Base-by-base conservation (phyloP, 2,797 vertebrate genomes). In the Momotus momota region DNA sequence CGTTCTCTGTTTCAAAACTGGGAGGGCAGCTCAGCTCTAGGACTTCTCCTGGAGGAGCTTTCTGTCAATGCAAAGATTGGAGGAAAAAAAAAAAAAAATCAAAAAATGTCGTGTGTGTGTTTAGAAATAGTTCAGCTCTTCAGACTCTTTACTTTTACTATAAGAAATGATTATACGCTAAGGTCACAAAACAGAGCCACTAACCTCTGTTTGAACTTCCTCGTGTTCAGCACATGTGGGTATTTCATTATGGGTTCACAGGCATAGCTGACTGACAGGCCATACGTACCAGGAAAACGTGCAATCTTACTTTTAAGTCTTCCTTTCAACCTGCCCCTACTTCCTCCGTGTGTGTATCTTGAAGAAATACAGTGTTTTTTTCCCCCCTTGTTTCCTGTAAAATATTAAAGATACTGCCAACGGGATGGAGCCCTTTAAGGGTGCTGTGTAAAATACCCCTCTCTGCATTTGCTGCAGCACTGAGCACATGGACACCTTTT, bases 131-230 rank as follows among this genome's bases (percentile, higher is more conserved):
- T 88, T 87, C n/a, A 38, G 40, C 19, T 73, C 62, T 83, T 81
- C 70, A 75, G 85, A 78, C 60, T 88, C 90, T 75, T 94, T 3
- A 41, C 84, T 95, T 92, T 96, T 92, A 84, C 93, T 95, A 7
- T 62, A 86, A 77, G 90, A 45, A 64, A 66, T 81, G 41, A 86
- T 95, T 92, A 72, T 86, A 94, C 61, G 41, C 75, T 94, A 80
- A 94, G 89, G 89, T 88, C 94, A 65, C 90, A 90, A 85, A 90
- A 69, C 84, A 85, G 91, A 94, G 81, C 70, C 72, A 54, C 91
- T 96, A 94, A 96, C 88, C 95, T 95, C 92, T 90, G 67, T 7
- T 67, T 97, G 96, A 97, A 96, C 95, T 96, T 96, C 96, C 95
- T 95, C 1, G 6, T 78, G 71, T 65, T 95, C 31, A 2, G 72